A percentile compares a stretch with the other conserved stretches of the same genome.
phyloP scores from a whole-genome alignment of 2,113 vertebrate species.

The Chionomys nivalis region DNA sequence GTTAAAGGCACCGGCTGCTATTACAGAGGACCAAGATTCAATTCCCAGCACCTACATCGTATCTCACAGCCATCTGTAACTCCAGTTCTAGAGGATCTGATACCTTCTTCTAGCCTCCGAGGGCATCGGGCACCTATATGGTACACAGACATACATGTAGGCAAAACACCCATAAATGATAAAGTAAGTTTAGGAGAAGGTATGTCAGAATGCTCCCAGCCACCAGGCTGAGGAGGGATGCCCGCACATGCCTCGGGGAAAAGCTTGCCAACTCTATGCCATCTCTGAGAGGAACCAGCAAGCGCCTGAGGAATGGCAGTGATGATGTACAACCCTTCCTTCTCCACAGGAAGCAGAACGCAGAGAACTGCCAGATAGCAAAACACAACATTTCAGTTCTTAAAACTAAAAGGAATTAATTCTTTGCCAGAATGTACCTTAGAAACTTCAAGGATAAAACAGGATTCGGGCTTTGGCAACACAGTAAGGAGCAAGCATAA shows the following conservation, averaged over 20 bases:
- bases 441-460: slow-evolving; percentile 28
- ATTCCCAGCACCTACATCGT: background rate
- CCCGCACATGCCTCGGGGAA: background rate
- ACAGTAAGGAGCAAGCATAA: background rate
- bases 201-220: background rate
- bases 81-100: background rate
- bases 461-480: slow-evolving; percentile 5
- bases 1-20: background rate
- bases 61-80: background rate
- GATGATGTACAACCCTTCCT: rapidly evolving
- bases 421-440: background rate
- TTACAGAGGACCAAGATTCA: background rate
- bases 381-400: slow-evolving; percentile 18
- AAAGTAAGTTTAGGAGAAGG: background rate
- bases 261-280: background rate
- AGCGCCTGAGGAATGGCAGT: background rate
- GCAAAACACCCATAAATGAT: background rate
- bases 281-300: background rate
- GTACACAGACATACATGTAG: background rate
- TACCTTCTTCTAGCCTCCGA: background rate
- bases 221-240: background rate
- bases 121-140: background rate
- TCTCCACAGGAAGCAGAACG: background rate
- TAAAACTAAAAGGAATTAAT: slow-evolving; percentile 5
- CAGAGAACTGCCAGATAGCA: slow-evolving; percentile 47